These are phyloP conservation scores for Leuciscus idus DNA, from an alignment of 2,113 vertebrate genomes.

Conservation along the genomic window DNA sequence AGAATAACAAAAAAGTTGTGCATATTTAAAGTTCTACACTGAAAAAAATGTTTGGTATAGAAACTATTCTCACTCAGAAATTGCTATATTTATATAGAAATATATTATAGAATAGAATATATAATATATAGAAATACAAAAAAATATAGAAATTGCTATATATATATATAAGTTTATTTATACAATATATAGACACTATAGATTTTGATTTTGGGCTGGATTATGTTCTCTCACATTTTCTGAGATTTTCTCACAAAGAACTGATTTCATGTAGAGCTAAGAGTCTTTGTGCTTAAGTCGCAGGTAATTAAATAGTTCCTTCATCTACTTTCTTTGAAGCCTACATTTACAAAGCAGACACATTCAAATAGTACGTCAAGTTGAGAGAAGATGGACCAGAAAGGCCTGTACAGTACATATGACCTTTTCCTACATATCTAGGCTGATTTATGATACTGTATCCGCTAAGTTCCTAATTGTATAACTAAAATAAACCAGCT, in stretches of 20 bases:
- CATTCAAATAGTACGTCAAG: background rate
- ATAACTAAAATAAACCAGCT: slow-evolving; percentile 27
- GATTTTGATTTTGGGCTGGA: background rate
- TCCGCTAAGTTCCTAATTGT: background rate
- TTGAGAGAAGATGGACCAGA: background rate
- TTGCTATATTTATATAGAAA: too few relatives aligned
- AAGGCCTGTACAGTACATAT: background rate
- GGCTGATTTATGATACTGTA: background rate
- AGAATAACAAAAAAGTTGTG: background rate
- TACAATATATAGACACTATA: background rate
- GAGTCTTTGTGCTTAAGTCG: background rate
- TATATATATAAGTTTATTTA: background rate
- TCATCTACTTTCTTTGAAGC: background rate
- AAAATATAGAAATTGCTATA: too few relatives aligned
- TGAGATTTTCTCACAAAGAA: background rate
- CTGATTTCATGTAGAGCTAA: background rate
- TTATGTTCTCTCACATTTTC: background rate
- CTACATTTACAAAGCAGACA: background rate
- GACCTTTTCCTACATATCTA: background rate
- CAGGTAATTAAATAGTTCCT: background rate
- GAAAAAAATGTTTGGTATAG: too few relatives aligned
- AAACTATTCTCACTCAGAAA: too few relatives aligned
- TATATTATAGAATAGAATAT: too few relatives aligned
- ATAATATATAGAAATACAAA: too few relatives aligned
- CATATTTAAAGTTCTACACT: background rate